Base-by-base conservation (phyloP, 2,888 invertebrate species). In the Furcula furcula region DNA sequence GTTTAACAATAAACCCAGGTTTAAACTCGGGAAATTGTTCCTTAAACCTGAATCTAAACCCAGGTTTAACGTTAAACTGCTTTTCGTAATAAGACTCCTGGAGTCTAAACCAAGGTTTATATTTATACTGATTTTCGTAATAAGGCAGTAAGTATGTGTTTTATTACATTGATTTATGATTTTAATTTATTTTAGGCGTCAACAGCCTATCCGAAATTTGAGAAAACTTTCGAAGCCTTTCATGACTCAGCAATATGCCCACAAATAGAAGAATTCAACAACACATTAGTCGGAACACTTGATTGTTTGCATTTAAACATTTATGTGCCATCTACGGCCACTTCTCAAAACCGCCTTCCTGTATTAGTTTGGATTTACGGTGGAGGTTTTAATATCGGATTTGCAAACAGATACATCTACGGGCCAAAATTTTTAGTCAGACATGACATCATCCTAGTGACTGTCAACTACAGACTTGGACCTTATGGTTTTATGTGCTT, bases 401-500 rank as follows among this genome's bases (percentile, higher is more conserved):
- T 28, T 14, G 51, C 56, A 4, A 43, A 49, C 1, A 66, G 57
- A 46, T 35, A 39, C 1, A 0, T 53, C 0, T 65, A 44, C 29
- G 72, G 69, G 0, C 73, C 80, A 3, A 64, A 46, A 29, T 75
- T 55, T 30, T 39, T 79, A 6, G 60, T 79, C 5, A 62, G 55
- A 32, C 70, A 78, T 49, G 64, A 74, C 11, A 58, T 81, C 11
- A 65, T 80, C 13, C 25, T 80, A 1, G 70, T 80, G 0, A 65
- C 68, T 1, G 15, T 80, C 0, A 76, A 69, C 31, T 76, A 81
- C 32, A 58, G 80, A 4, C 29, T 69, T 0, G 76, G 74, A n/a
- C 59, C 73, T 0, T 80, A 75, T 29, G 80, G 80, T 6, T 80
- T 80, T 32, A 74, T 80, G 73, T 77, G 77, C 26, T 55, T 79